phyloP scores from a whole-genome alignment of 23 tunicate genomes.

The Trididemnum miniatum region DNA sequence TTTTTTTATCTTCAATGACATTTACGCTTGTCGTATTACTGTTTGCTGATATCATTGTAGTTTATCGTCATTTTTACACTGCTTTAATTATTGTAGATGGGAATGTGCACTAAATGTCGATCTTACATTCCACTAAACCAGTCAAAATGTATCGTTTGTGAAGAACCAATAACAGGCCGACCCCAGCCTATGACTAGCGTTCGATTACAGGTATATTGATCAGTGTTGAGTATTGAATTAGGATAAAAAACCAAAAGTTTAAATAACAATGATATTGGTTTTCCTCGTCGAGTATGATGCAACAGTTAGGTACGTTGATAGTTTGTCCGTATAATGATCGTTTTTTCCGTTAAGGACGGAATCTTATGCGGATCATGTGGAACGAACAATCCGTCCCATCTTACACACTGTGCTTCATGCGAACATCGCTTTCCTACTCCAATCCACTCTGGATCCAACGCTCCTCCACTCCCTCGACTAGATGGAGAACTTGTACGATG shows the following conservation, averaged over 20 bases:
- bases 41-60: too few species aligned
- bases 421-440: constrained; percentile 94
- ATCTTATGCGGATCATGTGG: constrained; percentile 91
- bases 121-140: constrained; percentile 92
- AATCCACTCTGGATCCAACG: constrained; percentile 64
- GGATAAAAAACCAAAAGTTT: too few species aligned
- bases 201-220: constrained; percentile 67
- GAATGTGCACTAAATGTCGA: constrained; percentile 89
- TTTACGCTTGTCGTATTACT: too few species aligned
- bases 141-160: constrained; percentile 89
- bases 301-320: too few species aligned
- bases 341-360: constrained; percentile 52
- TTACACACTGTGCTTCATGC: constrained; percentile 94
- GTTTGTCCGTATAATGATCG: too few species aligned
- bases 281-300: too few species aligned
- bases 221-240: too few species aligned
- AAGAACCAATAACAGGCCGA: constrained; percentile 59
- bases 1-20: too few species aligned
- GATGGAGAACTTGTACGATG: constrained; percentile 90
- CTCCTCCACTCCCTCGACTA: constrained; percentile 90
- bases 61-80: too few species aligned
- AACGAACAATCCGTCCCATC: constrained; percentile 68
- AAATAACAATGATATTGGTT: too few species aligned
- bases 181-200: constrained; percentile 63
- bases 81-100: constrained; percentile 50